Evolutionary conservation across 2,113 vertebrate genomes (phyloP).

Genomic region (Bos taurus): ARS-UCD2.0 NC_037329.1:2684501-2685000

Average conservation of each 20-base stretch:
- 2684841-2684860: too few species aligned
- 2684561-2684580: not conserved
- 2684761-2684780: too few species aligned
- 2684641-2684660: not conserved
- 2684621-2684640: not conserved
- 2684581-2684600: not conserved
- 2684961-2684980: not conserved
- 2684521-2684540: not conserved
- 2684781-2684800: too few species aligned
- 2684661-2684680: not conserved
- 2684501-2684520: not conserved
- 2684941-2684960: too few species aligned
- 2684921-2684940: too few species aligned
- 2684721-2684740: too few species aligned
- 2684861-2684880: too few species aligned
- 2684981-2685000: not conserved
- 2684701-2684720: not conserved
- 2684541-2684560: not conserved
- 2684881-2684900: too few species aligned
- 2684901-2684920: too few species aligned
- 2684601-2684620: not conserved
- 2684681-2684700: not conserved
- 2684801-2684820: too few species aligned
- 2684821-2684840: too few species aligned
- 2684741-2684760: too few species aligned